phyloP scores from a whole-genome alignment of 2,888 invertebrate genomes.

The Nemurella pictetii region DNA sequence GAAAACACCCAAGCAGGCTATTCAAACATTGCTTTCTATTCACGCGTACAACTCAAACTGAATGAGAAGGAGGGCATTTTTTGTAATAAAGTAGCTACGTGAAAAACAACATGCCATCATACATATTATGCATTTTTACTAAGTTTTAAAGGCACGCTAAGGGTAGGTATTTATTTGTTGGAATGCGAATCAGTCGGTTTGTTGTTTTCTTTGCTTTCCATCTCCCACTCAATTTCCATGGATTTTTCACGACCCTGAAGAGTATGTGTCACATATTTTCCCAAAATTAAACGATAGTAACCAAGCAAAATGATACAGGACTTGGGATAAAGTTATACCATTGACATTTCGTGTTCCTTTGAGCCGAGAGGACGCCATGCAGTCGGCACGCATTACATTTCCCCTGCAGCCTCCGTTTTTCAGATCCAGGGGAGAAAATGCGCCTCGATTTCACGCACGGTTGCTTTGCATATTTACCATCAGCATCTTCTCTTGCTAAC shows the following conservation, averaged over 20 bases:
- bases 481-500: background rate
- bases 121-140: too few relatives aligned
- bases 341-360: background rate
- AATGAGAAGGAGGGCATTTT: background rate
- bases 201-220: background rate
- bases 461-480: background rate
- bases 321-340: too few relatives aligned
- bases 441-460: background rate
- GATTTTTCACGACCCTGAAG: background rate
- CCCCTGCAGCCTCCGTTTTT: background rate
- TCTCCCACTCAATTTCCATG: background rate
- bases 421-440: background rate
- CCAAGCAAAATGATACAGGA: too few relatives aligned
- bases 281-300: too few relatives aligned
- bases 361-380: background rate
- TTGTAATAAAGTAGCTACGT: too few relatives aligned
- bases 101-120: background rate
- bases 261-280: too few relatives aligned
- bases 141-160: too few relatives aligned
- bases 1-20: background rate
- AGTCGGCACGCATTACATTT: background rate
- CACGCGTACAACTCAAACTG: background rate
- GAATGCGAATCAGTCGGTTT: background rate
- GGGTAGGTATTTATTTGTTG: too few relatives aligned
- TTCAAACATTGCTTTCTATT: background rate